Percentiles rank a stretch among this genome's conserved stretches.
Evolutionary conservation across 2,797 vertebrate species (phyloP).

Genomic region (Cynodonichthys magdalenae): DNA sequence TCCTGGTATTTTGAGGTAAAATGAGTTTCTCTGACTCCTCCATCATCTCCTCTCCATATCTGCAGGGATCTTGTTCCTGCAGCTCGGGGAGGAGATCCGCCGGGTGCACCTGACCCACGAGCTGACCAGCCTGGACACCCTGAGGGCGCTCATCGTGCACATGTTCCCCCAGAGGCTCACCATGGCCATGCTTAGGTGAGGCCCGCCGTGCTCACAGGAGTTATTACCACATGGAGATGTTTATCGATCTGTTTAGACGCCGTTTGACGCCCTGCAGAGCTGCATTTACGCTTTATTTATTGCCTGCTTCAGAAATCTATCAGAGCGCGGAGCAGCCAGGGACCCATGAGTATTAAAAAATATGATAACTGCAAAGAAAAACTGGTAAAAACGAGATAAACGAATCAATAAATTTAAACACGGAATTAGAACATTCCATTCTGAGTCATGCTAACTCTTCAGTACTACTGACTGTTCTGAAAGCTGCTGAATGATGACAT

Average conservation of each 20-base stretch:
- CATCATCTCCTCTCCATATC: conserved; percentile 47
- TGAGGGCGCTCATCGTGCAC: conserved; percentile 96
- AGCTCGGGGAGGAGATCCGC: conserved; percentile 95
- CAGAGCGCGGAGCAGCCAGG: neutral
- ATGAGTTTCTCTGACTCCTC: conserved; percentile 2
- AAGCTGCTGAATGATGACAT: no score
- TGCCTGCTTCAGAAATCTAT: conserved; percentile 10
- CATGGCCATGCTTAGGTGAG: conserved; percentile 92
- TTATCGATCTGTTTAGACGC: conserved; percentile 1
- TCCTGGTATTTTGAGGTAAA: no score
- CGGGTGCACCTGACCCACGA: conserved; percentile 97
- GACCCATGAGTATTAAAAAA: no score
- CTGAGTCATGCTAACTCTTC: no score
- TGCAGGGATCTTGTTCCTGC: conserved; percentile 94
- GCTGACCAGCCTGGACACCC: conserved; percentile 97
- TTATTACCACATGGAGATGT: neutral
- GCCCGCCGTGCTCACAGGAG: neutral
- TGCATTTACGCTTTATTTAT: conserved; percentile 3
- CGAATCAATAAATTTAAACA: no score
- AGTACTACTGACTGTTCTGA: no score
- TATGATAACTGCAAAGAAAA: no score
- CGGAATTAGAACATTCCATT: no score
- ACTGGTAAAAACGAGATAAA: no score
- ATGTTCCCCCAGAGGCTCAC: conserved; percentile 99
- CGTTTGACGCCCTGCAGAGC: rapidly evolving